These are phyloP conservation scores for Drosophila carrolli DNA, from an alignment of 1,140 invertebrate genomes.

Conservation along the genomic window DNA sequence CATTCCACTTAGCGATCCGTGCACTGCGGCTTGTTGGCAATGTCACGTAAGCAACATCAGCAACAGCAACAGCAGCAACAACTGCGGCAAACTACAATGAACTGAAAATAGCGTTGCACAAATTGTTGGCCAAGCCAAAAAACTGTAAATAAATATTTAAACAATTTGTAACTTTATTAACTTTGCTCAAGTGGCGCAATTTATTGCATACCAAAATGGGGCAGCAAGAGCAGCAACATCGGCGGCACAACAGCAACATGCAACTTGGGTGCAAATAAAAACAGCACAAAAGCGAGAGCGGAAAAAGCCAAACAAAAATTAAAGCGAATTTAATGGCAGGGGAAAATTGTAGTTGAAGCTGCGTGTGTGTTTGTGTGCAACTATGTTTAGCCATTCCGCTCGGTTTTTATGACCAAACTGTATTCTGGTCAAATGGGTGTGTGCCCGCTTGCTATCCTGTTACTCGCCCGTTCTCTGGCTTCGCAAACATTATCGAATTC, in stretches of 20 bases:
- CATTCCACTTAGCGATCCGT: slow-evolving; percentile 5
- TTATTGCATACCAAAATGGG: slow-evolving; percentile 69
- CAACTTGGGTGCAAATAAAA: slow-evolving; percentile 33
- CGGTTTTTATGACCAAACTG: slow-evolving; percentile 44
- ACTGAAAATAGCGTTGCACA: slow-evolving; percentile 45
- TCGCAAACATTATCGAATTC: not conserved
- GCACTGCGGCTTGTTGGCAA: slow-evolving; percentile 42
- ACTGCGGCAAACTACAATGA: slow-evolving; percentile 54
- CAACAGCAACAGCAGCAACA: slow-evolving; percentile 22
- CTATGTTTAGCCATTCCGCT: slow-evolving; percentile 14
- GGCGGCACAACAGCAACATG: slow-evolving; percentile 10
- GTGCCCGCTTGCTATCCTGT: not conserved
- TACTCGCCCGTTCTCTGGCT: not conserved
- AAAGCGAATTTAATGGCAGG: slow-evolving; percentile 56
- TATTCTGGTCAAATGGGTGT: slow-evolving; percentile 9
- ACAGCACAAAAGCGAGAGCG: slow-evolving; percentile 15
- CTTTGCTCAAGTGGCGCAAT: slow-evolving; percentile 80
- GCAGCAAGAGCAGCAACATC: slow-evolving; percentile 6
- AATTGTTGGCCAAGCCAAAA: slow-evolving; percentile 74
- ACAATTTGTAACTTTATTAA: slow-evolving; percentile 83
- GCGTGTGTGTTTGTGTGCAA: slow-evolving; percentile 1
- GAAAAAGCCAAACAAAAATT: slow-evolving; percentile 36
- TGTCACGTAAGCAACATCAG: slow-evolving; percentile 59
- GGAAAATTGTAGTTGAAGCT: slow-evolving; percentile 49
- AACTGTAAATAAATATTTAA: slow-evolving; percentile 81